These are phyloP conservation scores for Scolopax mira DNA, from an alignment of 2,113 vertebrate species.

Conservation along the genomic window DNA sequence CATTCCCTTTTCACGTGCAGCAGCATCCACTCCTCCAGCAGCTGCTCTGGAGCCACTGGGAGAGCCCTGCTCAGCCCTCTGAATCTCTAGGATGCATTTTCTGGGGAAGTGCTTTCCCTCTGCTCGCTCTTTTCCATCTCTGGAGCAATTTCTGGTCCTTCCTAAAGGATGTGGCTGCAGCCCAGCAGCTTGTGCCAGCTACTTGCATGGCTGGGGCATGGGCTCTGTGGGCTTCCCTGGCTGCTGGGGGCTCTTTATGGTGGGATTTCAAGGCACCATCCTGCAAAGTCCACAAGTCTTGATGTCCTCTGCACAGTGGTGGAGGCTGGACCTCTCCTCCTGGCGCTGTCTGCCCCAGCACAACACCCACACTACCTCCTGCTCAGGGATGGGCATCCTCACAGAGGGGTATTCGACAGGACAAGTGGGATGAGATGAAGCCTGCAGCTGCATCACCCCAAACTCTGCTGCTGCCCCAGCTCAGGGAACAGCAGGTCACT, in stretches of 20 bases:
- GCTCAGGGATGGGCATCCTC: background rate
- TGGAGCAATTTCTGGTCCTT: background rate
- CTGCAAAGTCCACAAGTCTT: background rate
- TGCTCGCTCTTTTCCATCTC: background rate
- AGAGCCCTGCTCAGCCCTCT: background rate
- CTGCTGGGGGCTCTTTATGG: accelerated
- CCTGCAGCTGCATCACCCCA: background rate
- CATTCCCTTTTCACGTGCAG: background rate
- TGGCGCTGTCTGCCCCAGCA: background rate
- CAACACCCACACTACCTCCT: background rate
- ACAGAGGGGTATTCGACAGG: accelerated
- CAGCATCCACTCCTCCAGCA: accelerated
- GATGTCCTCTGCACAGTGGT: background rate
- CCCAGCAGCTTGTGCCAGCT: background rate
- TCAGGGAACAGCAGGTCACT: accelerated
- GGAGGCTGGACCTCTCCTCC: background rate
- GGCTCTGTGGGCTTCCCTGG: background rate
- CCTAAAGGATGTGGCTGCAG: background rate
- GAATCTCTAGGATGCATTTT: background rate
- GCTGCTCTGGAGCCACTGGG: background rate
- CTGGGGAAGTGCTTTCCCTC: background rate
- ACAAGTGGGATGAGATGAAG: background rate
- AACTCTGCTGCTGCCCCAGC: background rate
- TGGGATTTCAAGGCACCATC: background rate
- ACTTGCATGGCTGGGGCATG: accelerated